Evolutionary conservation across 2,113 vertebrate genomes (phyloP), one percentile per base, ranked within the genome.

Genomic region (Mustela lutreola): DNA sequence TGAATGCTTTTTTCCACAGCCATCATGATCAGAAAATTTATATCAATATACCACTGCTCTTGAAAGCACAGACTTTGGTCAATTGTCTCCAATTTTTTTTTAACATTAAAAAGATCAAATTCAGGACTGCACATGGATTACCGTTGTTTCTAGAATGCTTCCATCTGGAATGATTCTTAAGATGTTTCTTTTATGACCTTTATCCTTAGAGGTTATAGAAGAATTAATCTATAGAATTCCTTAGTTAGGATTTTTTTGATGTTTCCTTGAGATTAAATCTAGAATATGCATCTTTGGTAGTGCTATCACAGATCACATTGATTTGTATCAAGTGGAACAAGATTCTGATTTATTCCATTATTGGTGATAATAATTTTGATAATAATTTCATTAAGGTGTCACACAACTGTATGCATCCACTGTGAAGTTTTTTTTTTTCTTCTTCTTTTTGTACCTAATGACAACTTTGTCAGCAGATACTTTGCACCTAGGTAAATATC

Each of bases 351-450:
- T 93, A 67, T 91, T 79, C 24, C 21, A 48, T 48, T 42, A 65
- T 76, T 31, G 18, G 4, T 84, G 76, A 75, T n/a, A 73, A 26
- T 33, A 85, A 85, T 39, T 93, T 91, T 92, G 28, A 65, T 94
- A 71, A 93, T 62, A n/a, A 81, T 11, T 79, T 36, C 19, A 8
- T 53, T 67, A 60, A 63, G 18, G 11, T 84, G 0, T 1, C 91
- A 2, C 14, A 15, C 53, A 21, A 26, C 19, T 24, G 15, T 84
- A 28, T 78, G 7, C 60, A 5, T 81, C 4, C 7, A 62, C 26
- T 50, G 1, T 26, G 42, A 94, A 45, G 11, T 26, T 50, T 50
- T 50, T 53, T 53, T 50, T 53, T 15, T 53, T 53, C 14, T 15
- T 4, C 62, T 78, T 62, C 21, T 88, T 56, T 91, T 95, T 62